These are phyloP conservation scores for Paracanthobrama guichenoti DNA, from an alignment of 2,113 vertebrate species.

Conservation along the genomic window DNA sequence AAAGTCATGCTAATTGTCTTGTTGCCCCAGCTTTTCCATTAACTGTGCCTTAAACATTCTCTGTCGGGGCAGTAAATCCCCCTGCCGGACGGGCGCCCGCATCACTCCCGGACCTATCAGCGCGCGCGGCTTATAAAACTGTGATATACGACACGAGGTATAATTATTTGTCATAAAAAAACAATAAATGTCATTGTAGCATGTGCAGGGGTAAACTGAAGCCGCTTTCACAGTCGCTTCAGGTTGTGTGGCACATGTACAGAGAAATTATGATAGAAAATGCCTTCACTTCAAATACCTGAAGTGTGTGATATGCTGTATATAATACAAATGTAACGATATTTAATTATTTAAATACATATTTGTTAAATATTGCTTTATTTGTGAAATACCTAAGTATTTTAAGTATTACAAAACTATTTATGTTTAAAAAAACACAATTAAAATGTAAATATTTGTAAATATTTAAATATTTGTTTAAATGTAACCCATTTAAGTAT, in stretches of 20 bases:
- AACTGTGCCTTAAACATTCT: slow-evolving; percentile 9
- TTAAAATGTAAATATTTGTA: too few species aligned
- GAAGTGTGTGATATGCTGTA: too few species aligned
- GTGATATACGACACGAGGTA: slow-evolving; percentile 5
- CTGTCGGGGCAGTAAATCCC: slow-evolving; percentile 34
- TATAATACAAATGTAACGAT: too few species aligned
- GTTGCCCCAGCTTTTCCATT: slow-evolving; percentile 52
- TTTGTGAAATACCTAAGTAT: too few species aligned
- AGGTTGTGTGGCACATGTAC: too few species aligned
- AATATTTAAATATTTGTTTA: too few species aligned
- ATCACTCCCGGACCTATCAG: not conserved
- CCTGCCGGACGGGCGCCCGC: slow-evolving; percentile 11
- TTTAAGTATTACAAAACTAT: too few species aligned
- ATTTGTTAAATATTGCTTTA: too few species aligned
- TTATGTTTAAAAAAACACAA: too few species aligned
- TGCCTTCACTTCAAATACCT: too few species aligned
- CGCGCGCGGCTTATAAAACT: slow-evolving; percentile 26
- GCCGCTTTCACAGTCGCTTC: not conserved
- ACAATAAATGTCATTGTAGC: slow-evolving; percentile 32
- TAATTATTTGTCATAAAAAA: slow-evolving; percentile 45
- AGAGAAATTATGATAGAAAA: not conserved
- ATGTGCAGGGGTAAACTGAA: not conserved
- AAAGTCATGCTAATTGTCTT: slow-evolving; percentile 57
- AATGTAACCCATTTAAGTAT: too few species aligned
- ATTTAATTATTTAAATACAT: too few species aligned